phyloP scores from a whole-genome alignment of 1,140 invertebrate genomes.

The Drosophila serrata region DNA sequence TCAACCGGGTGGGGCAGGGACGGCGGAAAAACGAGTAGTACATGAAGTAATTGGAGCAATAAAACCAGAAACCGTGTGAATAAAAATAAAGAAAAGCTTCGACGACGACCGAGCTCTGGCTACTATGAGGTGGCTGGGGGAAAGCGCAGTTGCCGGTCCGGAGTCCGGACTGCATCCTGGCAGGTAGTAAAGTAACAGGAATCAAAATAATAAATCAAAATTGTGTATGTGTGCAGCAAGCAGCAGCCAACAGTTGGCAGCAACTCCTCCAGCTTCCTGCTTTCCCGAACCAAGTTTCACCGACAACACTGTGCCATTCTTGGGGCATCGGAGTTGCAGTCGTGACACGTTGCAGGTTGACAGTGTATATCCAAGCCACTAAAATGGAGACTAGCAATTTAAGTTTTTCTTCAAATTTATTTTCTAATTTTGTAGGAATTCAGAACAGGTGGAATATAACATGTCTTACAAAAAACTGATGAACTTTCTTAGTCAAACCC shows the following conservation, averaged over 20 bases:
- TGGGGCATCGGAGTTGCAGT: neutral
- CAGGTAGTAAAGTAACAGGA: slow-evolving; percentile 76
- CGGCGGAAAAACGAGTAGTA: slow-evolving; percentile 41
- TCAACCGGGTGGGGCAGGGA: neutral
- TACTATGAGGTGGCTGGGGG: slow-evolving; percentile 20
- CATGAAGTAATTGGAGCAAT: slow-evolving; percentile 80
- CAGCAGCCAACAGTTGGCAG: slow-evolving; percentile 61
- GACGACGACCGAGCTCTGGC: slow-evolving; percentile 36
- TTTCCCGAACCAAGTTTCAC: slow-evolving; percentile 13
- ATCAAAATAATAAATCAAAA: slow-evolving; percentile 82
- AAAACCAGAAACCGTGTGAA: slow-evolving; percentile 75
- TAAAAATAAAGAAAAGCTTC: slow-evolving; percentile 63
- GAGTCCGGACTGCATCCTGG: slow-evolving; percentile 47
- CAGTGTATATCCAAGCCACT: neutral
- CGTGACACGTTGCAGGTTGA: slow-evolving; percentile 8
- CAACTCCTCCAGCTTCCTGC: slow-evolving; percentile 25
- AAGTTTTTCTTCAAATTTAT: neutral
- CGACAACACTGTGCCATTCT: slow-evolving; percentile 10
- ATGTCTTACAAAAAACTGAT: no score
- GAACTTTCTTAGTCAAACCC: neutral
- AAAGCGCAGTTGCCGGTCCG: slow-evolving; percentile 3
- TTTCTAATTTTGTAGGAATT: neutral
- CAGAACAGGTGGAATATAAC: no score
- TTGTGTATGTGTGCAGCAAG: slow-evolving; percentile 44
- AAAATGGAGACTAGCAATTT: neutral